A percentile compares a stretch with the other conserved stretches of the same genome.
phyloP scores from a whole-genome alignment of 2,113 vertebrate species.

The Myotis davidii region DNA sequence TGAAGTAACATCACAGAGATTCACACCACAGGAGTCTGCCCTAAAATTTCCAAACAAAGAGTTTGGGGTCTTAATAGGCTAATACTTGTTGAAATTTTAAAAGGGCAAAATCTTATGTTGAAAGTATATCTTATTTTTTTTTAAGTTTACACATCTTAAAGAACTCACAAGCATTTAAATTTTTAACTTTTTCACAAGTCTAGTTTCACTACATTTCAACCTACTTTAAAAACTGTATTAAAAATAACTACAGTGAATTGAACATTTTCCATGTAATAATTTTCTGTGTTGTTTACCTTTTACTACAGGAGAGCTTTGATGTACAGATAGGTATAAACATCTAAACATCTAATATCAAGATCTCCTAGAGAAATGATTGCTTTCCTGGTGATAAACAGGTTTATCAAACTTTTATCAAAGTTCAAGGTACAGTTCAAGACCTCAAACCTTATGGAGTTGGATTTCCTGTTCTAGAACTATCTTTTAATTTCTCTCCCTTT shows the following conservation, averaged over 20 bases:
- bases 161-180: conserved; percentile 44
- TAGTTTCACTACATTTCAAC: conserved; percentile 36
- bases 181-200: conserved; percentile 55
- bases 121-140: conserved; percentile 52
- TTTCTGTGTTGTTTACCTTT: conserved; percentile 66
- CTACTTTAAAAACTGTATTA: conserved; percentile 39
- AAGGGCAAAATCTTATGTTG: conserved; percentile 60
- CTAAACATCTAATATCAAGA: conserved; percentile 73
- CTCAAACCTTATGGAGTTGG: conserved; percentile 39
- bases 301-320: conserved; percentile 57
- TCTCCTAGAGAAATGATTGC: conserved; percentile 72
- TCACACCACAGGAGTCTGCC: conserved; percentile 38
- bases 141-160: conserved; percentile 27
- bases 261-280: conserved; percentile 62
- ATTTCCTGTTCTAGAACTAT: conserved; percentile 61
- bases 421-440: conserved; percentile 69
- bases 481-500: conserved; percentile 73
- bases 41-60: conserved; percentile 51
- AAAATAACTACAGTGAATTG: conserved; percentile 56
- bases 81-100: conserved; percentile 64
- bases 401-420: conserved; percentile 76
- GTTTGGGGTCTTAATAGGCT: conserved; percentile 49
- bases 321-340: conserved; percentile 66
- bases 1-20: conserved; percentile 34
- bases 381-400: conserved; percentile 73